A percentile compares a stretch with the other conserved stretches of the same genome.
Evolutionary conservation across 2,113 vertebrate species (phyloP).

Genomic region (Lichenostomus cassidix): DNA sequence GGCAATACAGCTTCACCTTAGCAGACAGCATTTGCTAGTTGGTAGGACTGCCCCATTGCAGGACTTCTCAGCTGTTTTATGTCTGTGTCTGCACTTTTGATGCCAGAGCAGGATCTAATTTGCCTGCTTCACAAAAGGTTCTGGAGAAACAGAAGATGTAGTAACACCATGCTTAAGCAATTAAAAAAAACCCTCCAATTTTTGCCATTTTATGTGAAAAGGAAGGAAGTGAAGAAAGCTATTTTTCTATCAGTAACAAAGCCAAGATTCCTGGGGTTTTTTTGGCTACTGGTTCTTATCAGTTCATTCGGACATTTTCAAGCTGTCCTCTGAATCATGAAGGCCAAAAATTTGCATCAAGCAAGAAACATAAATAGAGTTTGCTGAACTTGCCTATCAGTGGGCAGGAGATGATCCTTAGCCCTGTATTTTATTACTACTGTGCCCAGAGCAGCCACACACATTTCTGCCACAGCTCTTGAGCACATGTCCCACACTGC

Average conservation of each 20-base stretch:
- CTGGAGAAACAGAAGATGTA: background rate
- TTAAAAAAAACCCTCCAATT: background rate
- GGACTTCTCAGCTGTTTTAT: background rate
- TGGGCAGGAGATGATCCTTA: background rate
- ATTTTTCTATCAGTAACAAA: background rate
- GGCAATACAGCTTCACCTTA: background rate
- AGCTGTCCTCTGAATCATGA: background rate
- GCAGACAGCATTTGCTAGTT: background rate
- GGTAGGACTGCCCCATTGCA: background rate
- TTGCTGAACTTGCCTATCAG: background rate
- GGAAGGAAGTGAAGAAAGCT: background rate
- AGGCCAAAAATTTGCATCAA: background rate
- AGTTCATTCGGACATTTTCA: background rate
- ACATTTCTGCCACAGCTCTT: background rate
- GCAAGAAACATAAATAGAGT: background rate
- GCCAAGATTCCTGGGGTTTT: background rate
- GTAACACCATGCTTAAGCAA: background rate
- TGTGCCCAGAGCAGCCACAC: background rate
- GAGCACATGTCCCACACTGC: accelerated
- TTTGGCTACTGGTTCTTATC: background rate
- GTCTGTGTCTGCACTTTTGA: background rate
- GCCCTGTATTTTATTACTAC: background rate
- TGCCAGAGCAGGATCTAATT: background rate
- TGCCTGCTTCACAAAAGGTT: background rate
- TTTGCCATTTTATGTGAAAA: background rate